These are phyloP conservation scores for Piscicola geometra DNA, from an alignment of 2,888 invertebrate species.

Conservation along the genomic window DNA sequence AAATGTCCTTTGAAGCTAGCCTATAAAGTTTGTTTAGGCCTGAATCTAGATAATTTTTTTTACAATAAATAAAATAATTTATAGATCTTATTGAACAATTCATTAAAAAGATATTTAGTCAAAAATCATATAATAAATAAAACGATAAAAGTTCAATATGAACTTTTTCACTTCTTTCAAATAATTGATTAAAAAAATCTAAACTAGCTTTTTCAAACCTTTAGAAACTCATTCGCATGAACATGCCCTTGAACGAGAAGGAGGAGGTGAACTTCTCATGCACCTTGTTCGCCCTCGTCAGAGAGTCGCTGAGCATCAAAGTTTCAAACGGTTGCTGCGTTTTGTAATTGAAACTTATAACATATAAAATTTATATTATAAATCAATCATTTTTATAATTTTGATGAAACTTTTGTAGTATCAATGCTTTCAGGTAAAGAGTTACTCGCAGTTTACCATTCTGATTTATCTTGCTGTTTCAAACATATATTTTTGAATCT, in stretches of 20 bases:
- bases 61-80: background rate
- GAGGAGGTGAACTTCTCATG: conserved; percentile 97
- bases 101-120: background rate
- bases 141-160: background rate
- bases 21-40: conserved; percentile 65
- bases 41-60: no score
- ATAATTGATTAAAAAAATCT: no score
- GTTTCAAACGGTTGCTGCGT: conserved; percentile 80
- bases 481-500: no score
- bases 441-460: no score
- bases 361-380: no score
- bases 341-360: no score
- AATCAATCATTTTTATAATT: no score
- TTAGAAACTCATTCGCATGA: conserved; percentile 97
- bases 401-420: no score
- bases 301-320: conserved; percentile 97
- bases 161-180: background rate
- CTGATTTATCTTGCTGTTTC: no score
- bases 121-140: background rate
- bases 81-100: background rate
- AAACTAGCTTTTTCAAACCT: no score
- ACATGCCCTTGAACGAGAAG: conserved; percentile 91
- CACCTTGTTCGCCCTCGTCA: conserved; percentile 94
- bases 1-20: conserved; percentile 99
- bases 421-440: no score